Evolutionary conservation across 2,113 vertebrate genomes (phyloP), one percentile per base, ranked within the genome.

Genomic region (Tenrec ecaudatus): DNA sequence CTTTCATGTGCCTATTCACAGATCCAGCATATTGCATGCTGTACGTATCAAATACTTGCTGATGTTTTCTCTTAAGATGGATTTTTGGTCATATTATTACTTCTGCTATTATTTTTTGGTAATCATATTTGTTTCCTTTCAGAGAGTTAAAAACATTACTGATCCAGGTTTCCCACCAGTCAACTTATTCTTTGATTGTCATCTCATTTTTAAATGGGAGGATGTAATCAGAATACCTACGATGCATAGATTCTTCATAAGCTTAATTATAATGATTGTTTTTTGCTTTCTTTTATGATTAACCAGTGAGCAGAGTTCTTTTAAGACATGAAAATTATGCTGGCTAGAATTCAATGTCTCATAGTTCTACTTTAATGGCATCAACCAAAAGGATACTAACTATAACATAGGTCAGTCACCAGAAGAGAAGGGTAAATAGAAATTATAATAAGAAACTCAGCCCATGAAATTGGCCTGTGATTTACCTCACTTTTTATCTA

Each of bases 141-240:
- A 2, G 19, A 75, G 31, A 95, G 23, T 86, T 31, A 1, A 81
- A 38, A 86, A 81, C 11, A 91, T 47, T 66, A 57, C 73, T 80
- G 38, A 79, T 36, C n/a, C 80, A 64, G 4, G 16, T 66, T 91
- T 92, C 76, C 6, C n/a, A 89, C 66, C 64, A 71, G 47, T 62
- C 62, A 86, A 82, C 91, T 92, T 78, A 73, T 79, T 88, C 40
- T 81, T 53, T 79, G 40, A 58, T 71, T 47, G 19, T 47, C 11
- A 71, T 68, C 36, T 3, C 82, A n/a, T 78, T 33, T 89, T 66
- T 87, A 29, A 22, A 47, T 79, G 29, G 3, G 3, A 9, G 15
- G 76, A 58, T 68, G 57, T 69, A 89, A 78, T 47, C 6, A 60
- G 57, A 75, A 53, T 78, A 82, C 6, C 19, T 57, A 58, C 1